Conservation (phyloP, 2,797 vertebrate genomes). For the Perdix hodgsoniae region DNA sequence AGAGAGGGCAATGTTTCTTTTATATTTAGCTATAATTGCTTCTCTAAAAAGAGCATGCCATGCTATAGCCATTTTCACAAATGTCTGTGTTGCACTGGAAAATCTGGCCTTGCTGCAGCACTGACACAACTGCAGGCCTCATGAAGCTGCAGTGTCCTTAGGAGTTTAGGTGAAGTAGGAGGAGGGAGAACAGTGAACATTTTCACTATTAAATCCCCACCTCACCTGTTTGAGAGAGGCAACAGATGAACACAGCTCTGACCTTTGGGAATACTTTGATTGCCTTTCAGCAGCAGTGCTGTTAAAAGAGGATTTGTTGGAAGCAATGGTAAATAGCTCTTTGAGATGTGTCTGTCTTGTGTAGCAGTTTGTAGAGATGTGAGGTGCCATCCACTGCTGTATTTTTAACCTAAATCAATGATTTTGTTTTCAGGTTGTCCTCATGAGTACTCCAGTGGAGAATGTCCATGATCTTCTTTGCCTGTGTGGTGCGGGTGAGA, state of each 20-base stretch:
- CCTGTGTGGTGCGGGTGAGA: conserved; percentile 93
- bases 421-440: conserved; percentile 80
- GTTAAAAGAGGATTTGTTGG: background rate
- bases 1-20: background rate
- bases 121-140: background rate
- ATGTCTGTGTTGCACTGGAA: background rate
- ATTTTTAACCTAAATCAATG: background rate
- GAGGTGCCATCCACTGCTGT: accelerated
- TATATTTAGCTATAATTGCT: background rate
- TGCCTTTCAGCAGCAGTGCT: background rate
- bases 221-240: background rate
- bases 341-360: background rate
- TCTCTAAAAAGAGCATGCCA: background rate
- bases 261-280: background rate
- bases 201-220: background rate
- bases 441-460: conserved; percentile 84
- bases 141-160: background rate
- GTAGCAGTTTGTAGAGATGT: background rate
- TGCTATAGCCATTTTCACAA: background rate
- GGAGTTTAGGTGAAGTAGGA: background rate
- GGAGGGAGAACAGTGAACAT: background rate
- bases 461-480: conserved; percentile 97
- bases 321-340: background rate
- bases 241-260: background rate
- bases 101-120: background rate